A percentile compares a stretch with the other conserved stretches of the same genome.
Evolutionary conservation across 2,113 vertebrate genomes (phyloP).

Genomic region (Pongo abelii): DNA sequence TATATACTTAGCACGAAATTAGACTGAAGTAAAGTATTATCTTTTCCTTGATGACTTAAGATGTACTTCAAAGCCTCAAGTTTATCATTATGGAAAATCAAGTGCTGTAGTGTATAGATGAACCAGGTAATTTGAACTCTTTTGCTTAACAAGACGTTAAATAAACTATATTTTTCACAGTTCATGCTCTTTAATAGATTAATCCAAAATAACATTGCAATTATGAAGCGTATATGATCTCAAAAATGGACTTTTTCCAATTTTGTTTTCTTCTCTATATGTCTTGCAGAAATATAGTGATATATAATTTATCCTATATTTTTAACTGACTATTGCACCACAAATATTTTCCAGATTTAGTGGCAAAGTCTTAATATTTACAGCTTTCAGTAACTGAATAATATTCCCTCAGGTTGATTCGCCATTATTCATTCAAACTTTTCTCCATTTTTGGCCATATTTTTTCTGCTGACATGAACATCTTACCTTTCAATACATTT

Average conservation of each 20-base stretch:
- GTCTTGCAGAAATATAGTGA: background rate
- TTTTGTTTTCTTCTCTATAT: background rate
- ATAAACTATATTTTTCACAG: background rate
- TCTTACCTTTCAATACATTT: background rate
- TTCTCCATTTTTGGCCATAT: background rate
- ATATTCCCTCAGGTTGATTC: background rate
- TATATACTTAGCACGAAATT: conserved; percentile 52
- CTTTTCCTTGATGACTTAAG: conserved; percentile 14
- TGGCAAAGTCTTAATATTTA: background rate
- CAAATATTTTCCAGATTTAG: background rate
- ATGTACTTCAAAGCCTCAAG: background rate
- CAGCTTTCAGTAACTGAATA: background rate
- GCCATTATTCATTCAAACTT: background rate
- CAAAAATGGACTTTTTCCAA: background rate
- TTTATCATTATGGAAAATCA: background rate
- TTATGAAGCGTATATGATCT: background rate
- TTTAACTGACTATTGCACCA: background rate
- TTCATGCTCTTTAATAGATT: background rate
- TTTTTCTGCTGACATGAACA: background rate
- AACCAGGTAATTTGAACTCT: background rate
- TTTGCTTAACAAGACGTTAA: background rate
- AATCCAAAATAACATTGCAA: background rate
- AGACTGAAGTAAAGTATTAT: conserved; percentile 10
- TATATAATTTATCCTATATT: background rate
- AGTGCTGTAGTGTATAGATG: background rate